Evolutionary conservation across 2,797 vertebrate genomes (phyloP), one percentile per base, ranked within the genome.

Genomic region (Perodicticus potto): DNA sequence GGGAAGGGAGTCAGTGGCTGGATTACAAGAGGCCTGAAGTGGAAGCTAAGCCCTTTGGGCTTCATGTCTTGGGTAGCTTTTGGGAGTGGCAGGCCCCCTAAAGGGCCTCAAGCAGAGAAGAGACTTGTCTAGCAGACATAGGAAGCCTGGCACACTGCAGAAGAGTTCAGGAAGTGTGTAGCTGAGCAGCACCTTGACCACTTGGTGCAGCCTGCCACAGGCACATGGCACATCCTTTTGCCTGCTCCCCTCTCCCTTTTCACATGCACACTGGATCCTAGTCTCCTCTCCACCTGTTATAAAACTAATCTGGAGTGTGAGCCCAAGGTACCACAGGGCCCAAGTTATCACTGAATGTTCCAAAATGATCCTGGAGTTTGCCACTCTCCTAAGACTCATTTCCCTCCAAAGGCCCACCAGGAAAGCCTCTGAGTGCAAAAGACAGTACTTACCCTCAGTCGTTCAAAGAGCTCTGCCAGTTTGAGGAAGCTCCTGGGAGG

Each of bases 381-480:
- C 16, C 53, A 53, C 32, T 57, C 7, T 78, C 80, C 70, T 43
- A 55, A 45, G 55, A n/a, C 40, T 63, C 22, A 29, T 19, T 25
- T 86, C 61, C n/a, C 13, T 23, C 45, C 9, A 49, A 27, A 86
- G 23, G 74, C 20, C 89, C 69, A 19, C 37, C 7, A 13, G 27
- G 40, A 73, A 89, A 34, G 45, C 40, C 45, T 88, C 67, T 70
- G 70, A 22, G 12, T 32, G 32, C 16, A n/a, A 49, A 83, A 85
- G 45, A 55, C 32, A 59, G n/a, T 27, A 93, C 95, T 97, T 32
- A 95, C 94, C 93, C 94, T 90, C 55, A 96, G 72, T 5, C 67
- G 40, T 78, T 96, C 95, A 78, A 95, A 98, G 49, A 97, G 82
- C 43, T 97, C 97, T 69, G 97, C 89, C 78, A 96, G 53, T 37